phyloP scores from a whole-genome alignment of 2,797 vertebrate genomes.

The Pogoniulus pusillus region DNA sequence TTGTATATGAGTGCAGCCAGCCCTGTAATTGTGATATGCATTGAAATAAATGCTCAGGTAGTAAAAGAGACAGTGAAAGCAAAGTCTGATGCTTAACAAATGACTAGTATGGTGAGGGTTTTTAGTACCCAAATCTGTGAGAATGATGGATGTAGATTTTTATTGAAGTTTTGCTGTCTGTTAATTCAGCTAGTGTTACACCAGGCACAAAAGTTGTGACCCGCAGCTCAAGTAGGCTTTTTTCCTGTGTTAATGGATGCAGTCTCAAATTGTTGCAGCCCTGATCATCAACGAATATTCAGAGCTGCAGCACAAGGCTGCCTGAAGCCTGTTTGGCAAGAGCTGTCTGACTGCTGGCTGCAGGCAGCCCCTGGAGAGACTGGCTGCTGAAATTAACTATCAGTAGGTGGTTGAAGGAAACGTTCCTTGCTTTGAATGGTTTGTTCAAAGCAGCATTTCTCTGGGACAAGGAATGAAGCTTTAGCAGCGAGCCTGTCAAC shows the following conservation, averaged over 20 bases:
- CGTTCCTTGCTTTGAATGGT: accelerated
- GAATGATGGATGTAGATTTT: neutral
- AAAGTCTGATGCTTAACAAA: neutral
- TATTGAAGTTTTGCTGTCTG: neutral
- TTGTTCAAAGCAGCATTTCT: neutral
- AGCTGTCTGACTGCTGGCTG: neutral
- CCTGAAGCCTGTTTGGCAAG: neutral
- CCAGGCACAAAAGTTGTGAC: neutral
- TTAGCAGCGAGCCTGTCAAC: neutral
- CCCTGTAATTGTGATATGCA: neutral
- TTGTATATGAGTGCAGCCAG: neutral
- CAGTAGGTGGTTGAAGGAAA: neutral
- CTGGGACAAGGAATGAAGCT: neutral
- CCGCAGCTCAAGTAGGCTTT: neutral
- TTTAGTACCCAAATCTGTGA: neutral
- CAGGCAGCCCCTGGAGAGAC: neutral
- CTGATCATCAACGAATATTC: neutral
- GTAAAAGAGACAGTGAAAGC: neutral
- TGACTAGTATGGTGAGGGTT: neutral
- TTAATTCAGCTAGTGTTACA: neutral
- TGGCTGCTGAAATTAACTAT: neutral
- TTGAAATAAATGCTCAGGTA: neutral
- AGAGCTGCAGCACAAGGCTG: neutral
- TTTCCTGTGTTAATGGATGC: neutral
- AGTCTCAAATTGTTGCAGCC: neutral